Evolutionary conservation across 2,797 vertebrate species (phyloP), one percentile per base, ranked within the genome.

Genomic region (Atherinosoma microstoma): DNA sequence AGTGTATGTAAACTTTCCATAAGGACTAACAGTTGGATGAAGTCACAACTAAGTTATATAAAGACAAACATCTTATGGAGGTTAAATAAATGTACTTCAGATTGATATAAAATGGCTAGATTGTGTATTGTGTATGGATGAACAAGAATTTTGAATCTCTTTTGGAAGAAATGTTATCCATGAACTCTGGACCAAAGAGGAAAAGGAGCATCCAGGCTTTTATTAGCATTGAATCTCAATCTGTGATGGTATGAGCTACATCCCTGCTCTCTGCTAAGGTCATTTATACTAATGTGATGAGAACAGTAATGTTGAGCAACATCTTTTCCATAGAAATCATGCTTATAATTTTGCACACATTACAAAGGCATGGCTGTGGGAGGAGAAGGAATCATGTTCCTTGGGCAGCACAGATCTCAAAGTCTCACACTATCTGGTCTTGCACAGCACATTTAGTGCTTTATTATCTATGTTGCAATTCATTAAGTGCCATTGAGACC

Each of bases 391-490:
- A 70, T 61, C 64, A 66, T 24, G 40, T 49, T 83, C 78, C 64
- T 47, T 61, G 59, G 59, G 67, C 57, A 60, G 30, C 58, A 64
- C 36, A 63, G 40, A 8, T n/a, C 63, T 60, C 53, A 34, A 36
- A 22, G 35, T 57, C 38, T 68, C 36, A 54, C 45, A 54, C 58
- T 68, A 40, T 79, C 75, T 54, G 51, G 67, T 64, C 36, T 10
- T 61, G 58, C 75, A 74, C 57, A 72, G 29, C 24, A 69, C 56
- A 60, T 72, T 81, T 76, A 71, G 70, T 63, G 45, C 27, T 77
- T 85, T 47, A 85, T 87, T 85, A 79, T 85, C 69, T 71, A 69
- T 70, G 68, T 86, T 64, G 78, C 84, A 82, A 89, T 87, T 84
- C 79, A 84, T 82, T 84, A 81, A 76, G 73, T 76, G 57, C 65